Conservation (phyloP, 2,797 vertebrate species). For the Cynodonichthys magdalenae region DNA sequence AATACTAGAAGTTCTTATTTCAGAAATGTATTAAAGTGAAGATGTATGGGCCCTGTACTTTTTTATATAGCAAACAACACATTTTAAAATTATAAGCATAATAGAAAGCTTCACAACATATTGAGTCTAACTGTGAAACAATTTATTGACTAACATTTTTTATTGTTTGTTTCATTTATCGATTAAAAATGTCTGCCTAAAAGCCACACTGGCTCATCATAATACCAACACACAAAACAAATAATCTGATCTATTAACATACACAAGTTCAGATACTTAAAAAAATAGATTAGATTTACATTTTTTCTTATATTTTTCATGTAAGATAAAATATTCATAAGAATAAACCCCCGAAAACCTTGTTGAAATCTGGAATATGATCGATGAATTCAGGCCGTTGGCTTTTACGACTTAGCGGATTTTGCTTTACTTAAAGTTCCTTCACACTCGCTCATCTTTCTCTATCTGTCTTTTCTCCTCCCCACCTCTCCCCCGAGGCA, state of each 20-base stretch:
- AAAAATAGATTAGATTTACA: slow-evolving; percentile 64
- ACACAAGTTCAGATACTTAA: slow-evolving; percentile 36
- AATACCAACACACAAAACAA: slow-evolving; percentile 47
- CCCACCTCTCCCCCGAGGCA: slow-evolving; percentile 46
- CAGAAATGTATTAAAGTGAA: slow-evolving; percentile 10
- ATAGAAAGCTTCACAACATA: neutral
- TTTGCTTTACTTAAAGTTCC: slow-evolving; percentile 60
- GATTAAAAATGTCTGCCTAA: no score
- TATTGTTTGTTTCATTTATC: no score
- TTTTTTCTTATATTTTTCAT: slow-evolving; percentile 22
- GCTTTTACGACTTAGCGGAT: slow-evolving; percentile 76
- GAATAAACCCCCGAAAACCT: slow-evolving; percentile 67
- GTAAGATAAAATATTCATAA: neutral
- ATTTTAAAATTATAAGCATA: neutral
- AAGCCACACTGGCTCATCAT: slow-evolving; percentile 1
- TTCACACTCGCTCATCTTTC: slow-evolving; percentile 34
- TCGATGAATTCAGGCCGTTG: slow-evolving; percentile 76
- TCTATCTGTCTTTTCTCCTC: slow-evolving; percentile 13
- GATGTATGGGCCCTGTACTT: neutral
- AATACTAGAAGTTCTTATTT: slow-evolving; percentile 17
- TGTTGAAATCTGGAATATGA: slow-evolving; percentile 64
- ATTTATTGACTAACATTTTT: no score
- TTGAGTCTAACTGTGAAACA: no score
- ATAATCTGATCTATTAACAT: slow-evolving; percentile 47
- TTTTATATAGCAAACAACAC: neutral